Conservation (phyloP, 1,140 invertebrate species). For the Trichonephila clavata region DNA sequence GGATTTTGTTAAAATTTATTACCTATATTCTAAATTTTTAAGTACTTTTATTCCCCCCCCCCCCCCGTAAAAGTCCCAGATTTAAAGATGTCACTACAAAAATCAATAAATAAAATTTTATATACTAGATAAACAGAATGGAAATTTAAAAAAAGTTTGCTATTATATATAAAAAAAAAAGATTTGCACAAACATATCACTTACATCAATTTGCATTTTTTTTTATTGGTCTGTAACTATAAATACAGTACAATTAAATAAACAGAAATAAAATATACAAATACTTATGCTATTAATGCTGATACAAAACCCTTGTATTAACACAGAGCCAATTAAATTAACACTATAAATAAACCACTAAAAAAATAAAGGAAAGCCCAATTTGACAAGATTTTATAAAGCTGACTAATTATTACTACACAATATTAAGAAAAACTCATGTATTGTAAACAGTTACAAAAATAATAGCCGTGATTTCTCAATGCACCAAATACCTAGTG, state of each 20-base stretch:
- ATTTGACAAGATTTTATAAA: constrained; percentile 24
- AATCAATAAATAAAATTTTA: no score
- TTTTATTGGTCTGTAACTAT: background rate
- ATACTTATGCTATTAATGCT: constrained; percentile 22
- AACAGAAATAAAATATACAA: background rate
- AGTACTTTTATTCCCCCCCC: no score
- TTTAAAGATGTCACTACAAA: no score
- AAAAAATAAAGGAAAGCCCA: constrained; percentile 31
- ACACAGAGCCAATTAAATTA: background rate
- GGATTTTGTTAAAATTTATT: no score
- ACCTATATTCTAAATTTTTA: no score
- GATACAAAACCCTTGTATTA: background rate
- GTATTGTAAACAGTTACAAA: constrained; percentile 40
- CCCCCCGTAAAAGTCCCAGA: no score
- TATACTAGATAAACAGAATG: background rate
- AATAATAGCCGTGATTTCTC: constrained; percentile 40
- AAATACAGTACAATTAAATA: constrained; percentile 5
- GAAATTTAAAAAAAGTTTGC: background rate
- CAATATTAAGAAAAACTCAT: constrained; percentile 15
- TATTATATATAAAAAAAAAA: background rate
- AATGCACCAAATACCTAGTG: constrained; percentile 33
- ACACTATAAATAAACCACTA: constrained; percentile 20
- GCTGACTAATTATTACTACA: constrained; percentile 35
- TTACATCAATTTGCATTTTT: background rate
- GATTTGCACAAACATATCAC: background rate